phyloP scores from a whole-genome alignment of 30 jellyfish, hydroid and myxozoan species.

The Haliclystus octoradiatus region DNA sequence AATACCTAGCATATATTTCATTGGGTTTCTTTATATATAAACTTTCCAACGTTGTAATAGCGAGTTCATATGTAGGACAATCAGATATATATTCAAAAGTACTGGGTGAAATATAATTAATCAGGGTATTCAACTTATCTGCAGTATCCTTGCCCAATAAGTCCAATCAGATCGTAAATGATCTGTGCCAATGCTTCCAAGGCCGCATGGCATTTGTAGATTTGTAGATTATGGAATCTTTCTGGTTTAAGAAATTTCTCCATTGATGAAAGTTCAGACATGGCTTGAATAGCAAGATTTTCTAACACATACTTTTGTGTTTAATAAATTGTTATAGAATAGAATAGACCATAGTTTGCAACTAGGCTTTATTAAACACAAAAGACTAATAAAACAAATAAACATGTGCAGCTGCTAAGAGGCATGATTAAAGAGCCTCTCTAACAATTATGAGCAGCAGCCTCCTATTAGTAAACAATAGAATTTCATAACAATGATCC shows the following conservation, averaged over 20 bases:
- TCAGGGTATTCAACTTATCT: constrained; percentile 8
- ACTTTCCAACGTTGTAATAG: constrained; percentile 3
- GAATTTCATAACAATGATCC: too few species aligned
- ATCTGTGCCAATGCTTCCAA: constrained; percentile 28
- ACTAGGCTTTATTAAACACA: too few species aligned
- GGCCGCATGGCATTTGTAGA: constrained; percentile 16
- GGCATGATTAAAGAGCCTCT: too few species aligned
- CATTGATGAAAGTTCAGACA: too few species aligned
- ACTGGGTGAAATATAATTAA: constrained; percentile 16
- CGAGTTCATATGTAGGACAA: constrained; percentile 16
- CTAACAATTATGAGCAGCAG: too few species aligned
- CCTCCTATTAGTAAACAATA: too few species aligned
- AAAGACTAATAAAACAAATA: too few species aligned
- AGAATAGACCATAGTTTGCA: too few species aligned
- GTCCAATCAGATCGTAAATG: constrained; percentile 6
- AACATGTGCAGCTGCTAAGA: too few species aligned
- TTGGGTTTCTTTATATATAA: constrained; percentile 1
- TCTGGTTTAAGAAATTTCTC: constrained; percentile 1
- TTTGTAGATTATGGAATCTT: background rate
- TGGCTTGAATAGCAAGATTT: too few species aligned
- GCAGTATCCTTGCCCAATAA: background rate
- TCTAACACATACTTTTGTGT: too few species aligned
- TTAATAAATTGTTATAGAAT: too few species aligned
- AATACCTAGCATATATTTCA: constrained; percentile 11
- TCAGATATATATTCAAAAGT: constrained; percentile 5